Percentiles rank a stretch among this genome's conserved stretches.
These are phyloP conservation scores for Phytoseiulus persimilis DNA, from an alignment of 2,888 invertebrate genomes.

Conservation along the genomic window DNA sequence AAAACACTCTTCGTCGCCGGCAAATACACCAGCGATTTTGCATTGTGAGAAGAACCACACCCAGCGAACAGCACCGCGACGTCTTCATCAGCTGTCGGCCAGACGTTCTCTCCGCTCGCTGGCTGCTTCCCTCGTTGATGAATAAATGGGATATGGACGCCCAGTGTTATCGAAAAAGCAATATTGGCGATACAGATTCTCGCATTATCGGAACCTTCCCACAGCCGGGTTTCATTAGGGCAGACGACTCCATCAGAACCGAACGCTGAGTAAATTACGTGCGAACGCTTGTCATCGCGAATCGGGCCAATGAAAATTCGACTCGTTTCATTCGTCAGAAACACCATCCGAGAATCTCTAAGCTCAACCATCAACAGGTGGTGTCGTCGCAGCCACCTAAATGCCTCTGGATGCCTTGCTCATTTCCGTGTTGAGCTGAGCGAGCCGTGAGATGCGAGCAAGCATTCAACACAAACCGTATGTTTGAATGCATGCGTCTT, in stretches of 20 bases:
- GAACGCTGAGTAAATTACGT: no score
- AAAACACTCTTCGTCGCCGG: not conserved
- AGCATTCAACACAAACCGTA: not conserved
- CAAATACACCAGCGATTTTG: not conserved
- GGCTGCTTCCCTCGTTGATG: not conserved
- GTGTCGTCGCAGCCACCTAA: not conserved
- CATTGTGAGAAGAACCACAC: not conserved
- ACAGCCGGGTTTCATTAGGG: not conserved
- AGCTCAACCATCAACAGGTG: not conserved
- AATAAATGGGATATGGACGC: not conserved
- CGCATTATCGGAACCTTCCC: not conserved
- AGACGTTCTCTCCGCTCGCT: not conserved
- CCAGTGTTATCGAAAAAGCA: not conserved
- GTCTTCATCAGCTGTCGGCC: not conserved
- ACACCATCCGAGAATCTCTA: not conserved
- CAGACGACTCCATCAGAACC: no score
- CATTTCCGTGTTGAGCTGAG: not conserved
- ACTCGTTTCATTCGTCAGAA: not conserved
- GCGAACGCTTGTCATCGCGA: no score
- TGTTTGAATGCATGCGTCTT: not conserved
- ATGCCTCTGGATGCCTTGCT: not conserved
- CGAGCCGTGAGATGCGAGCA: not conserved
- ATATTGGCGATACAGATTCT: not conserved
- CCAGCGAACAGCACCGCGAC: not conserved
- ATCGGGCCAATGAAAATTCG: not conserved